Percentiles rank a stretch among this genome's conserved stretches.
Evolutionary conservation across 2,888 invertebrate species (phyloP).

Genomic region (Allygus modestus): DNA sequence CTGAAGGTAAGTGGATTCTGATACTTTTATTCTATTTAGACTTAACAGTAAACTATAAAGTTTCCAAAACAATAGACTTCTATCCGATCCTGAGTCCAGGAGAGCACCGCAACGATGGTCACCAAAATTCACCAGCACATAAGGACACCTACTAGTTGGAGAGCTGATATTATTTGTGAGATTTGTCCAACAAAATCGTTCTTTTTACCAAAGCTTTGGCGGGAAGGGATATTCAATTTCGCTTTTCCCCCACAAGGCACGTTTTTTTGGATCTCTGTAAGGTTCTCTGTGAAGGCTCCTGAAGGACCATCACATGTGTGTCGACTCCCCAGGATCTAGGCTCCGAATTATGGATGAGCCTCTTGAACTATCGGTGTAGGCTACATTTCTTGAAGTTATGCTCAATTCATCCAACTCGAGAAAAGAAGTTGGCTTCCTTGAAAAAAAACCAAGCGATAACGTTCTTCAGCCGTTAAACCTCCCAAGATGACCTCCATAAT

Average conservation of each 20-base stretch:
- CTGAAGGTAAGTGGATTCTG: no score
- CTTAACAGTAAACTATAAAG: no score
- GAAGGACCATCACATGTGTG: no score
- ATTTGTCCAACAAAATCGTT: neutral
- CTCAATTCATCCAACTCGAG: conserved; percentile 16
- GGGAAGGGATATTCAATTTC: neutral
- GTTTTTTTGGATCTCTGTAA: neutral
- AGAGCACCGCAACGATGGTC: neutral
- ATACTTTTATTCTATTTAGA: no score
- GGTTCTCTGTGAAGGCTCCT: no score
- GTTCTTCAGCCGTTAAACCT: conserved; percentile 29
- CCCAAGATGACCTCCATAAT: neutral
- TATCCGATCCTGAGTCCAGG: neutral
- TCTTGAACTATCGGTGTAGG: neutral
- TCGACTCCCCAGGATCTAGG: no score
- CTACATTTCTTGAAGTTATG: neutral
- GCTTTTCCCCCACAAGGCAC: neutral
- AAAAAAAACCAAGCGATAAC: conserved; percentile 28
- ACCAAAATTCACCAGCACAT: neutral
- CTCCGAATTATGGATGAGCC: no score
- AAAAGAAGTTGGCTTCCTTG: conserved; percentile 19
- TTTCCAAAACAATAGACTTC: neutral
- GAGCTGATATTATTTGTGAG: neutral
- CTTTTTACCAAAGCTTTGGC: no score
- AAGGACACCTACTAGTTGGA: neutral